These are phyloP conservation scores for Caerostris extrusa DNA, from an alignment of 1,140 invertebrate species.

Conservation along the genomic window DNA sequence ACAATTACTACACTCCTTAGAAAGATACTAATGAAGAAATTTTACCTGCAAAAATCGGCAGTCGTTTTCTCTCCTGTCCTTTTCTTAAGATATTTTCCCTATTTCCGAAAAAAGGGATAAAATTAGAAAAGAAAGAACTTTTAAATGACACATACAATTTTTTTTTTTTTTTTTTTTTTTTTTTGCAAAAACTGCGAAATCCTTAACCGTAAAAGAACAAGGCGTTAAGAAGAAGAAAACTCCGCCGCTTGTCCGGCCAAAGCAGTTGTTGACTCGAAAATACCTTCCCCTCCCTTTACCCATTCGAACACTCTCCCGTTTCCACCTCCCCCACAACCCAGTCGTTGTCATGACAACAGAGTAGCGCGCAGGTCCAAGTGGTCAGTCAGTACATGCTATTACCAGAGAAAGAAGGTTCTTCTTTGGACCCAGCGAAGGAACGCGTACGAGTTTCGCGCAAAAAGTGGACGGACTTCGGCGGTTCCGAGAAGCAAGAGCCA, in stretches of 20 bases:
- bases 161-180: not conserved
- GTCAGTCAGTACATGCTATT: constrained; percentile 68
- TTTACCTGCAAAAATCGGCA: not conserved
- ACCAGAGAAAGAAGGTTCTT: constrained; percentile 33
- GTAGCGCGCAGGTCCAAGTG: constrained; percentile 65
- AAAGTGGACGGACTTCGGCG: not conserved
- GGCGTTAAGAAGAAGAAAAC: constrained; percentile 57
- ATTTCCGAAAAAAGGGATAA: not conserved
- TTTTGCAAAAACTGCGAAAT: not conserved
- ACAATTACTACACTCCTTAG: not conserved
- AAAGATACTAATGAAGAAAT: not conserved
- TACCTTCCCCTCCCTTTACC: not conserved
- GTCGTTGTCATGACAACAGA: constrained; percentile 55
- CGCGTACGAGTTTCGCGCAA: not conserved
- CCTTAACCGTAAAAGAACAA: not conserved
- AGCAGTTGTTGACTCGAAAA: constrained; percentile 75
- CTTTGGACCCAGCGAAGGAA: not conserved
- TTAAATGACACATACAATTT: not conserved
- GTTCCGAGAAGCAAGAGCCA: not conserved
- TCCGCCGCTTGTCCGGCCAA: constrained; percentile 1
- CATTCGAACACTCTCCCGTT: not conserved
- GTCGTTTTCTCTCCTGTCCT: not conserved
- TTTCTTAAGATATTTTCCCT: not conserved
- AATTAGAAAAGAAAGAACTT: not conserved
- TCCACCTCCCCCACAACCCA: constrained; percentile 7